These are phyloP conservation scores for Cheilosia impressa DNA, from an alignment of 2,888 invertebrate species.

Conservation along the genomic window DNA sequence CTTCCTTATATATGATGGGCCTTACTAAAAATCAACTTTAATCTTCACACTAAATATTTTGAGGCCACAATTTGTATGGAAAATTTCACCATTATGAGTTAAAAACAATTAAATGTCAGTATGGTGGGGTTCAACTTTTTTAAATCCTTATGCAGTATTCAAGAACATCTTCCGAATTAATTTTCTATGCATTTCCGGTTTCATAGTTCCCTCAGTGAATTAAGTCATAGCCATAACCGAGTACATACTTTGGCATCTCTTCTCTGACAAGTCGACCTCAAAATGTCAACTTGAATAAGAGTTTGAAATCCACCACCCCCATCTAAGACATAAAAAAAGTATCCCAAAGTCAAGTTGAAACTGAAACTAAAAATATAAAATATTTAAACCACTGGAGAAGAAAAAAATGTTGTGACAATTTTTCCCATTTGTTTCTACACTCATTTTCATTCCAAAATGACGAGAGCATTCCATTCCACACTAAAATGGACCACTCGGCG, in stretches of 20 bases:
- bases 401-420: constrained; percentile 26
- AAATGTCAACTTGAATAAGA: neutral
- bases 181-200: no score
- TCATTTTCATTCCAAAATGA: constrained; percentile 53
- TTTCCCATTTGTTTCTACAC: constrained; percentile 9
- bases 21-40: no score
- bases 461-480: constrained; percentile 39
- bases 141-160: no score
- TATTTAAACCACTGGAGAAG: neutral
- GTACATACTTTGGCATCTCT: neutral
- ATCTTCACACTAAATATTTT: no score
- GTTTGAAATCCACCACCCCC: neutral
- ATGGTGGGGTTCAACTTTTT: neutral
- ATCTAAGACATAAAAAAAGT: constrained; percentile 51
- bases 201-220: no score
- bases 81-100: no score
- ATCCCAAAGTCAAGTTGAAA: constrained; percentile 66
- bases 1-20: no score
- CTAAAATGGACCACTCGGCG: neutral
- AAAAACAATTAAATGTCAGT: no score
- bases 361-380: constrained; percentile 9
- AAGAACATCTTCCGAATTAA: no score
- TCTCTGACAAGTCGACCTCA: neutral
- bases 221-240: no score
- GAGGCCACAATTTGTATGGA: no score